These are phyloP conservation scores for Protobothrops mucrosquamatus DNA, from an alignment of 2,113 vertebrate species.

Conservation along the genomic window DNA sequence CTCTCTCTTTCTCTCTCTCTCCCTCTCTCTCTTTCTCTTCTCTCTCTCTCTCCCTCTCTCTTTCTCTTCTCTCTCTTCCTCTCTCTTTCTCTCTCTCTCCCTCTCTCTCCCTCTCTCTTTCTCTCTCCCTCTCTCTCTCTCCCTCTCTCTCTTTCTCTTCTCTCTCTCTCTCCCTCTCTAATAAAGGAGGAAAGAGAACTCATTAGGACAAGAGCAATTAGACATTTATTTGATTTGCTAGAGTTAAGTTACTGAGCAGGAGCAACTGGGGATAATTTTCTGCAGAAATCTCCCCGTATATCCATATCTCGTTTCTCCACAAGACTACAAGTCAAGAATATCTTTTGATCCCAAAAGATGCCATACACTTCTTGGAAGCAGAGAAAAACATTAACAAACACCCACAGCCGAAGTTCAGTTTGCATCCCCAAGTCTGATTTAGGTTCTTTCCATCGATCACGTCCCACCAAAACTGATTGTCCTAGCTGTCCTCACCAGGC, in stretches of 20 bases:
- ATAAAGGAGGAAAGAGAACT: not conserved
- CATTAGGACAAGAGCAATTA: not conserved
- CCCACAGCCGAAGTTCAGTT: not conserved
- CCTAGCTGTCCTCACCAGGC: not conserved
- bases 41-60: too few relatives aligned
- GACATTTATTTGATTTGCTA: not conserved
- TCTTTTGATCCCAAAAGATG: not conserved
- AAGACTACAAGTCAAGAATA: not conserved
- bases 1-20: too few relatives aligned
- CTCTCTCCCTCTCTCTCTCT: too few relatives aligned
- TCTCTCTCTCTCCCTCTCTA: not conserved
- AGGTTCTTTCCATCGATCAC: not conserved
- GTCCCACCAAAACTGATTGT: not conserved
- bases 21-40: too few relatives aligned
- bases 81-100: too few relatives aligned
- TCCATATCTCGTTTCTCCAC: not conserved
- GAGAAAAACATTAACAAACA: not conserved
- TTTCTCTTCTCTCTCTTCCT: too few relatives aligned
- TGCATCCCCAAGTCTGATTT: not conserved
- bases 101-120: too few relatives aligned
- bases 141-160: rapidly evolving
- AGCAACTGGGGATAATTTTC: not conserved
- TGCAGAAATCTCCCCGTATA: not conserved
- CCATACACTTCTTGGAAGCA: not conserved
- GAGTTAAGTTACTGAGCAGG: not conserved